Evolutionary conservation across 2,888 invertebrate species (phyloP), one percentile per base, ranked within the genome.

Genomic region (Orgyia antiqua): DNA sequence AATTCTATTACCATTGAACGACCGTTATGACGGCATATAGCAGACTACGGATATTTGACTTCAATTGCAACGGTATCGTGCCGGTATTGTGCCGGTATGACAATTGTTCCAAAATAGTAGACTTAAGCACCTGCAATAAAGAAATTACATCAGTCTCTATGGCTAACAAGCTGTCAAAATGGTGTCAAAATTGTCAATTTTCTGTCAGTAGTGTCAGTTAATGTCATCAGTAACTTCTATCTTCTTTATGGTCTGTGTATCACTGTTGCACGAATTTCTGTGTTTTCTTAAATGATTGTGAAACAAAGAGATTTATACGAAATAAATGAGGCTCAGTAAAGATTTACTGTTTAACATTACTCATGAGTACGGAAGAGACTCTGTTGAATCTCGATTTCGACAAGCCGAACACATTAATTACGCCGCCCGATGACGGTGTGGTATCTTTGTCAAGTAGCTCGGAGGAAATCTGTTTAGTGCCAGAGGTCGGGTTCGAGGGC

Each of bases 401-500:
- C 77, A 89, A 89, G 63, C 72, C 74, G 48, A 75, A 67, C 57
- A 68, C 70, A 54, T 55, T 62, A 53, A 71, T 69, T 68, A 61
- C 73, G 65, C 82, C 71, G 68, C 82, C 86, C 76, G 88, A 87
- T 80, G 87, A 86, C 79, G 87, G 87, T 78, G 87, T 88, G 78
- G 87, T 88, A 64, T 88, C 88, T 51, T 73, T 88, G 65, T 88
- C 88, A 49, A 87, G 82, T 72, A 88, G 87, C 65, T 73, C 83
- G 38, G 91, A 93, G 74, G 93, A 93, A 76, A 91, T 92, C 73
- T 89, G 90, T 74, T 86, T 93, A 73, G 90, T 94, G 60, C 95
- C 95, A 52, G 95, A 95, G 82, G 91, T 95, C 55, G 91, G 90
- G 50, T 95, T 94, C 78, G 93, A 92, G 82, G 89, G 92, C 82